Evolutionary conservation across 2,113 vertebrate genomes (phyloP).

Genomic region (Leptocoma aspasia): DNA sequence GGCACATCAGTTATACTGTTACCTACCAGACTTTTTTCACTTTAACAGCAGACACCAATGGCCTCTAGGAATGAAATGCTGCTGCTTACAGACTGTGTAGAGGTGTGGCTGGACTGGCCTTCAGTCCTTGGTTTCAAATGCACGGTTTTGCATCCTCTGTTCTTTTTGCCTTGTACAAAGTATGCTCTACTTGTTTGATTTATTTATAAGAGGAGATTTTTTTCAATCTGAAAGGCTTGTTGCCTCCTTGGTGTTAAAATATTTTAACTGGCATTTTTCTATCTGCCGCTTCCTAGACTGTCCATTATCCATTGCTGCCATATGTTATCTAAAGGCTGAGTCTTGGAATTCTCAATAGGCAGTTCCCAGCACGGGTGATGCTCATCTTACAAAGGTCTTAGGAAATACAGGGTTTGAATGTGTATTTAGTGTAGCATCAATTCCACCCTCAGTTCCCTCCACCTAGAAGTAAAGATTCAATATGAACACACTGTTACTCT

Average conservation of each 20-base stretch:
- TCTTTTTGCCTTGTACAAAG: neutral
- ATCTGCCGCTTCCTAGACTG: neutral
- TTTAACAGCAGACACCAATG: neutral
- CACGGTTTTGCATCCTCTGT: neutral
- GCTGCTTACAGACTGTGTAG: neutral
- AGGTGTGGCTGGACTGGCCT: neutral
- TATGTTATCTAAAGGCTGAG: neutral
- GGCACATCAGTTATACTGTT: neutral
- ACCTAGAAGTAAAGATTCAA: neutral
- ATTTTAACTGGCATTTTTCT: conserved; percentile 9
- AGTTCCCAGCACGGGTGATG: neutral
- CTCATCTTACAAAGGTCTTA: neutral
- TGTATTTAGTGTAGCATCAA: neutral
- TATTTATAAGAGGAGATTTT: neutral
- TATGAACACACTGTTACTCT: fast-evolving
- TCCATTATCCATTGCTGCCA: neutral
- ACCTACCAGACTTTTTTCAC: neutral
- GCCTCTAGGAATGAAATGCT: neutral
- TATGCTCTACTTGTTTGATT: neutral
- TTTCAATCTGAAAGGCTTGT: neutral
- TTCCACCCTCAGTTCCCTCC: neutral
- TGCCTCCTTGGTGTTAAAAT: neutral
- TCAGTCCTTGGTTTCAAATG: neutral
- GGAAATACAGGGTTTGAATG: neutral
- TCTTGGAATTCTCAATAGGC: neutral